phyloP scores from a whole-genome alignment of 2,113 vertebrate genomes.

The Cyphomyrus discorhynchus region DNA sequence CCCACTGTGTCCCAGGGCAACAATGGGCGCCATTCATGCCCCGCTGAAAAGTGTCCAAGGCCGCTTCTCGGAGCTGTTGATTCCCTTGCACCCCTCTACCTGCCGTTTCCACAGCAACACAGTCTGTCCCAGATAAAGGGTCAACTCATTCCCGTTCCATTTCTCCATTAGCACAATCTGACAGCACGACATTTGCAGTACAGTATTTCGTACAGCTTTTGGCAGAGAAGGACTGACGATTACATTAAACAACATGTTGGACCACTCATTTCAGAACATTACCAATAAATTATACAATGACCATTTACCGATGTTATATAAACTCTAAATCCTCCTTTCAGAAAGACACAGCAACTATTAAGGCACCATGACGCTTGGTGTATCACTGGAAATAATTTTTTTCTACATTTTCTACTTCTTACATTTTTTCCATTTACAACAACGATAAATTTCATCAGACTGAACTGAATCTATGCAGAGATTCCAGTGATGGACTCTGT shows the following conservation, averaged over 20 bases:
- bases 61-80: conserved; percentile 19
- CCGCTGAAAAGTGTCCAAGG: conserved; percentile 22
- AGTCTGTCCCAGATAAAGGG: conserved; percentile 26
- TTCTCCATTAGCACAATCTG: not conserved
- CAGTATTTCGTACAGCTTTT: not conserved
- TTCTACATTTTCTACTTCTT: not conserved
- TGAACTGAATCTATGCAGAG: not conserved
- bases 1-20: conserved; percentile 43
- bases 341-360: not conserved
- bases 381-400: not conserved
- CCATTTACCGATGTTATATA: not conserved
- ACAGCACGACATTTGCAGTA: not conserved
- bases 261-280: not conserved
- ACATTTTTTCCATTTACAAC: not conserved
- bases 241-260: not conserved
- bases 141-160: not conserved
- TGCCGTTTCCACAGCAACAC: conserved; percentile 19
- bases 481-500: not conserved
- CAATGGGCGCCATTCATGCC: conserved; percentile 55
- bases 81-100: conserved; percentile 29
- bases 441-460: not conserved
- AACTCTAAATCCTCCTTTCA: not conserved
- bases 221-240: not conserved
- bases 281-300: not conserved
- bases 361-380: not conserved